Evolutionary conservation across 2,113 vertebrate genomes (phyloP).

Genomic region (Ciconia maguari): DNA sequence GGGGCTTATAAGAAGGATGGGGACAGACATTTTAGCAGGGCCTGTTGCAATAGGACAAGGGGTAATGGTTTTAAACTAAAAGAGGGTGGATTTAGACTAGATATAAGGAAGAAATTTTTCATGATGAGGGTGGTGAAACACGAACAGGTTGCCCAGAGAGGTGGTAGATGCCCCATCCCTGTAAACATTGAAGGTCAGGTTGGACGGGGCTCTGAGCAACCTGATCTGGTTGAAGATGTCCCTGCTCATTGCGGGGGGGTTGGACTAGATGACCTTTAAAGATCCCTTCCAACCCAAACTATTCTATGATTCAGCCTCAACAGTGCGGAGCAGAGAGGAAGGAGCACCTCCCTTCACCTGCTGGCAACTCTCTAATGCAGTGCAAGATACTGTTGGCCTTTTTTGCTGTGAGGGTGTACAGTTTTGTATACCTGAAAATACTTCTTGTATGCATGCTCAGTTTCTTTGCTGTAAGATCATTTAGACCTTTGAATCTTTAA

Average conservation of each 20-base stretch:
- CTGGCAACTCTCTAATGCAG: background rate
- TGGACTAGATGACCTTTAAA: background rate
- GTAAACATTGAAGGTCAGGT: background rate
- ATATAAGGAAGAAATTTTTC: background rate
- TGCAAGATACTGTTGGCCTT: background rate
- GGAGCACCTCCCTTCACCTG: background rate
- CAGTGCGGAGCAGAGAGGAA: background rate
- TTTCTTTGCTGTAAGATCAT: background rate
- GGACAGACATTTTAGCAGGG: background rate
- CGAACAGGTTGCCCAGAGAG: background rate
- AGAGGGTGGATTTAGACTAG: background rate
- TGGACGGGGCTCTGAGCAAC: background rate
- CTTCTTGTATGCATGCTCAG: background rate
- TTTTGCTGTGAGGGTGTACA: background rate
- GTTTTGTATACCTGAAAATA: background rate
- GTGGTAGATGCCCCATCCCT: background rate
- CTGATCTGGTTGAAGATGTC: background rate
- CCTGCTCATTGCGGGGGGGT: rapidly evolving
- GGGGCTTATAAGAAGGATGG: background rate
- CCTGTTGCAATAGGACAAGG: background rate
- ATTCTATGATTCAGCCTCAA: background rate
- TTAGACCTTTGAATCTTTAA: background rate
- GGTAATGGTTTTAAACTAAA: background rate
- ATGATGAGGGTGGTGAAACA: rapidly evolving
- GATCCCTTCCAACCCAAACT: background rate